Evolutionary conservation across 2,113 vertebrate genomes (phyloP), one percentile per base, ranked within the genome.

Genomic region (Mesitornis unicolor): DNA sequence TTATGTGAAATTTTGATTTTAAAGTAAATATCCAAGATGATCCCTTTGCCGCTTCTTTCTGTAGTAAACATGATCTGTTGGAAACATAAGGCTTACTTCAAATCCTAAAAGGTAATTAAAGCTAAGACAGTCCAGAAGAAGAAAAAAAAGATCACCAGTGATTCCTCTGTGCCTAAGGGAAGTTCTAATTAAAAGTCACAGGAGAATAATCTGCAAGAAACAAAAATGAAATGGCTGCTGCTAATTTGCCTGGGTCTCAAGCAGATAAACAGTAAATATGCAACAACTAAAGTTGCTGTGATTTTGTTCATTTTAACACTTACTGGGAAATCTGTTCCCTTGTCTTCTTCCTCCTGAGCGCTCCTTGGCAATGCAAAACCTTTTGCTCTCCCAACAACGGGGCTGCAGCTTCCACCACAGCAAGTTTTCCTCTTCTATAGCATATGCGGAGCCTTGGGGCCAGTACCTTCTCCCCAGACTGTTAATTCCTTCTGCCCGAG

Each of bases 151-250:
- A 76, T 75, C 80, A 82, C 86, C n/a, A 6, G 29, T 48, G 56
- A 51, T 45, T 95, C 65, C 64, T 80, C 76, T 78, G 51, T 73
- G 96, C 96, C 90, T 92, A 87, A 90, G 80, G 92, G 92, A 93
- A 96, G 80, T 82, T 96, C 91, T 93, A 96, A 97, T 95, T 96
- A 93, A 94, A 94, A 95, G 64, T 93, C 96, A 81, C 83, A 76
- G 73, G 90, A 95, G 90, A 92, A 92, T 86, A 89, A 95, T 89
- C 86, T 75, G 51, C 71, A 73, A 84, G 90, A 93, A 92, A 93
- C 76, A 86, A 92, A 96, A 95, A 71, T 42, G 83, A 90, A 61
- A 86, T 56, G 61, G 83, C 60, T 93, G 85, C 68, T 96, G 83
- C 85, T 93, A 81, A 91, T 90, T 92, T 94, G 50, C 83, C 76